Evolutionary conservation across 2,888 invertebrate species (phyloP).

Genomic region (Xylophagus ater): DNA sequence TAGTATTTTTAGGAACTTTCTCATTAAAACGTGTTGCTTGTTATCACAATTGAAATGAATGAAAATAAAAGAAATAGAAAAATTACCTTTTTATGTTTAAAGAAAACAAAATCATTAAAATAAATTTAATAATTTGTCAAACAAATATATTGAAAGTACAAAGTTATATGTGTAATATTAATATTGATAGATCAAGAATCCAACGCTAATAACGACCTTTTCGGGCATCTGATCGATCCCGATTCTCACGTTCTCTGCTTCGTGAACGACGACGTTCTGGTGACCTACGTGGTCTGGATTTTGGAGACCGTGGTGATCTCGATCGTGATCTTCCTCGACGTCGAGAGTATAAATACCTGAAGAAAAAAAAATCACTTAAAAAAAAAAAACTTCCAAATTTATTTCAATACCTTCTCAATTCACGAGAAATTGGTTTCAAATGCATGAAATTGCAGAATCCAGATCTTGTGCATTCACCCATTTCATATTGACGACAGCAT

Average conservation of each 20-base stretch:
- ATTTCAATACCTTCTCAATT: slow-evolving; percentile 61
- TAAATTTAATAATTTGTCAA: not conserved
- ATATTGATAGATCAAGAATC: not conserved
- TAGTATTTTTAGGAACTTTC: too few relatives aligned
- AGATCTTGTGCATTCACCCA: slow-evolving; percentile 97
- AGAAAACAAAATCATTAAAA: too few relatives aligned
- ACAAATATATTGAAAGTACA: not conserved
- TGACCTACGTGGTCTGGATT: slow-evolving; percentile 27
- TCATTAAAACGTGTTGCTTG: too few relatives aligned
- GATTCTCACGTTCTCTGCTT: slow-evolving; percentile 29
- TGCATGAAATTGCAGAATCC: slow-evolving; percentile 99
- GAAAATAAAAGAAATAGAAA: too few relatives aligned
- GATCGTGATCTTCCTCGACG: slow-evolving; percentile 45
- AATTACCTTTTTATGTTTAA: too few relatives aligned
- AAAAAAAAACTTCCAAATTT: slow-evolving; percentile 2
- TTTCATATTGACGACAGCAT: slow-evolving; percentile 98
- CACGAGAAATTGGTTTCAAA: slow-evolving; percentile 93
- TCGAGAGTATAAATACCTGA: slow-evolving; percentile 60
- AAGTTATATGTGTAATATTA: not conserved
- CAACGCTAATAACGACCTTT: slow-evolving; percentile 26
- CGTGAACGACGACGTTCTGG: slow-evolving; percentile 38
- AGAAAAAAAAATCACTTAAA: slow-evolving; percentile 20
- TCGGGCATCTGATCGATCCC: slow-evolving; percentile 23
- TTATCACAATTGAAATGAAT: too few relatives aligned
- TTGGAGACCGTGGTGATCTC: slow-evolving; percentile 36